These are phyloP conservation scores for Zeugodacus cucurbitae DNA, from an alignment of 1,140 invertebrate genomes.

Conservation along the genomic window DNA sequence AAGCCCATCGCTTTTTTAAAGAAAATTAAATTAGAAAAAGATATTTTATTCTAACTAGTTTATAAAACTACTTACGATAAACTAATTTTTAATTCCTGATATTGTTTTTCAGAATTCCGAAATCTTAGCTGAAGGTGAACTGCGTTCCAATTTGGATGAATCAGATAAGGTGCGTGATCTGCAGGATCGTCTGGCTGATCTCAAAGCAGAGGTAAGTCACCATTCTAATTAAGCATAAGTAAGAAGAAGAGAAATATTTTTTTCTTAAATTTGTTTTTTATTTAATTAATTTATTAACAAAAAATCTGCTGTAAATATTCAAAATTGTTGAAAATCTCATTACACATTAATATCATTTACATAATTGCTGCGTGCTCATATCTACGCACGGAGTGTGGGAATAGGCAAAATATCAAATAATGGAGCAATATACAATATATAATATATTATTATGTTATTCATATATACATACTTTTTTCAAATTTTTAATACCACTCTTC, in stretches of 20 bases:
- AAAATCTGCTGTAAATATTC: background rate
- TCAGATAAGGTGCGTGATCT: constrained; percentile 87
- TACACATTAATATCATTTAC: background rate
- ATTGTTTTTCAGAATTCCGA: constrained; percentile 90
- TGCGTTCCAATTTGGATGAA: constrained; percentile 82
- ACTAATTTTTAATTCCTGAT: too few species aligned
- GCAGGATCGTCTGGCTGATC: constrained; percentile 89
- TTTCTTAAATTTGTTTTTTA: background rate
- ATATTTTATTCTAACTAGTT: too few species aligned
- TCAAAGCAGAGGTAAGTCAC: constrained; percentile 87
- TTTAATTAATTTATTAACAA: background rate
- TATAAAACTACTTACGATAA: too few species aligned
- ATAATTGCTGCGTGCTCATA: background rate
- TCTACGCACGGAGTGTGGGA: background rate
- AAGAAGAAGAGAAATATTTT: background rate
- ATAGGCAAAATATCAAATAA: background rate
- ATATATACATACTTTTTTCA: too few species aligned
- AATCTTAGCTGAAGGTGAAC: constrained; percentile 87
- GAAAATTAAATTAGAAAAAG: too few species aligned
- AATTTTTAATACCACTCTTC: too few species aligned
- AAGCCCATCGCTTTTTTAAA: too few species aligned
- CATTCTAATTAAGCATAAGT: background rate
- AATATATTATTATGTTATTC: too few species aligned
- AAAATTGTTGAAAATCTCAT: background rate
- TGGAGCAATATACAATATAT: too few species aligned